Conservation (phyloP, 64 coral and sea anemone genomes). For the Acropora yongei region DNA sequence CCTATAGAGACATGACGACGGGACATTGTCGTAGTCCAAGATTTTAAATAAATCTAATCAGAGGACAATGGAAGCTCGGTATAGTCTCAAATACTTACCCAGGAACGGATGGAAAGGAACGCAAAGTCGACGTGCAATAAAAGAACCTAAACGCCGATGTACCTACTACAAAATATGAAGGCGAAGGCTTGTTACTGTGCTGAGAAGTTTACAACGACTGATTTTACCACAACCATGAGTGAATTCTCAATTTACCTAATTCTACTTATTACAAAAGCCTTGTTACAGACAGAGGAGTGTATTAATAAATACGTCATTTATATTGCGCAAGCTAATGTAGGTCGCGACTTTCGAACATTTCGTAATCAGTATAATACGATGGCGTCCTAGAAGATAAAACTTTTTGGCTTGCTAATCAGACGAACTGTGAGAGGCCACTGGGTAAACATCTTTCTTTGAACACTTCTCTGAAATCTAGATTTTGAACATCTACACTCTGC, state of each 20-base stretch:
- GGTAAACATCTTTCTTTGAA: too few species aligned
- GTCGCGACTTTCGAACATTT: not conserved
- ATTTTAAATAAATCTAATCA: too few species aligned
- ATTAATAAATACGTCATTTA: too few species aligned
- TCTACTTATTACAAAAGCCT: too few species aligned
- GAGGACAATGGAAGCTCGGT: conserved; percentile 64
- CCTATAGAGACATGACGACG: too few species aligned
- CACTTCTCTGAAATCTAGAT: too few species aligned
- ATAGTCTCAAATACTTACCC: not conserved
- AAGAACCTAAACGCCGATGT: conserved; percentile 26
- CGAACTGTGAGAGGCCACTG: too few species aligned
- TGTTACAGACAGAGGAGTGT: too few species aligned
- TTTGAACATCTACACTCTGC: too few species aligned
- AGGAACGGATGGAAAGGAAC: conserved; percentile 13
- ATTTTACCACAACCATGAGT: not conserved
- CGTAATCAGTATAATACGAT: not conserved
- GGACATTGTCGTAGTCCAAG: conserved; percentile 52
- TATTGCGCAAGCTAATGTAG: not conserved
- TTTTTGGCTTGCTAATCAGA: too few species aligned
- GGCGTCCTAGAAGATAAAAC: not conserved
- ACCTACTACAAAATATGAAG: conserved; percentile 7
- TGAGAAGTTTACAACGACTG: conserved; percentile 17
- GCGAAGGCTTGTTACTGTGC: conserved; percentile 26
- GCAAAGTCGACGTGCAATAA: conserved; percentile 42
- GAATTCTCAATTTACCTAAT: too few species aligned